phyloP scores from a whole-genome alignment of 2,113 vertebrate genomes.

The Microcebus ravelobensis region DNA sequence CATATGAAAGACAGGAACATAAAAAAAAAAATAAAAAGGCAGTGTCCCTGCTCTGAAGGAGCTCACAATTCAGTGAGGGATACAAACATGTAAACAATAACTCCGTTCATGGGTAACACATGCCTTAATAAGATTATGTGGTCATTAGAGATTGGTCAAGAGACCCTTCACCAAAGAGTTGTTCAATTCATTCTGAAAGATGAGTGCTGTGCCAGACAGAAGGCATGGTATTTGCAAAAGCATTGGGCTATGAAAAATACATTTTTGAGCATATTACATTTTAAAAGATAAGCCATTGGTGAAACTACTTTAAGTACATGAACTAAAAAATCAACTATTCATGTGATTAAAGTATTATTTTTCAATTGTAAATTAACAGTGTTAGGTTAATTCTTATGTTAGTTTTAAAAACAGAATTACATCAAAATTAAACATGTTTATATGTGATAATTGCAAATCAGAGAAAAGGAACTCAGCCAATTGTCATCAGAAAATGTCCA shows the following conservation, averaged over 20 bases:
- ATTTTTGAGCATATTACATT: not conserved
- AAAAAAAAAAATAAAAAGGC: not conserved
- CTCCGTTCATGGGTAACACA: not conserved
- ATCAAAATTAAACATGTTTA: not conserved
- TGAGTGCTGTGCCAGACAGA: not conserved
- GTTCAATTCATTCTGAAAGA: not conserved
- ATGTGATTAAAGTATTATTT: not conserved
- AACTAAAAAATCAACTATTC: not conserved
- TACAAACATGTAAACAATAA: not conserved
- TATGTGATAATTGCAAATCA: not conserved
- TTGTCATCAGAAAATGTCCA: not conserved
- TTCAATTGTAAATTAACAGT: not conserved
- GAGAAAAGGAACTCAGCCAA: not conserved
- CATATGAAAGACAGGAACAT: not conserved
- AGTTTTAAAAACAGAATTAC: not conserved
- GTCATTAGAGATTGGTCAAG: not conserved
- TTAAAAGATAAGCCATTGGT: not conserved
- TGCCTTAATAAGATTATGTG: not conserved
- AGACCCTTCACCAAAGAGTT: not conserved
- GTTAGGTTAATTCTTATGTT: not conserved
- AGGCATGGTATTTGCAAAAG: not conserved
- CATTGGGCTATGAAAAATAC: not conserved
- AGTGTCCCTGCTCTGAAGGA: not conserved
- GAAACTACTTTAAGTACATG: not conserved
- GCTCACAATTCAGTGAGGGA: not conserved